Conservation (phyloP, 2,888 invertebrate genomes). For the Pollenia amentaria region DNA sequence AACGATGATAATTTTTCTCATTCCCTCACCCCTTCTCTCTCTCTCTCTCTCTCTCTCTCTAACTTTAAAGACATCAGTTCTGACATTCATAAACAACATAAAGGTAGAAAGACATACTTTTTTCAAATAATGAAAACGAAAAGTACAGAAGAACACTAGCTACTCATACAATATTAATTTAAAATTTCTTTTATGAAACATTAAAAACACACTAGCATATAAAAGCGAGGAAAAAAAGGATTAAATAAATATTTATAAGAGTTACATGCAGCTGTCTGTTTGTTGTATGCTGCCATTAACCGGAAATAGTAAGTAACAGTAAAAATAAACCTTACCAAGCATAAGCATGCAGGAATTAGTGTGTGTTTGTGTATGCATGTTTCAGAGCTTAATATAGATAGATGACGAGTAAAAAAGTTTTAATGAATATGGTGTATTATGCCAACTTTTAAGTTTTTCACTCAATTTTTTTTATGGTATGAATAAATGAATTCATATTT, state of each 20-base stretch:
- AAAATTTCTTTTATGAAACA: slow-evolving; percentile 42
- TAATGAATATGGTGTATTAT: background rate
- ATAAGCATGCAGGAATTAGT: background rate
- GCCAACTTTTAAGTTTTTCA: slow-evolving; percentile 10
- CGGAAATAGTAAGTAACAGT: slow-evolving; percentile 63
- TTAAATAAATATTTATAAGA: background rate
- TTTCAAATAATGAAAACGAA: slow-evolving; percentile 16
- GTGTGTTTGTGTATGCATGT: slow-evolving; percentile 26
- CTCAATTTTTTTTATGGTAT: background rate
- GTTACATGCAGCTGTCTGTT: background rate
- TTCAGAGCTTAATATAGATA: slow-evolving; percentile 4
- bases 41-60: background rate
- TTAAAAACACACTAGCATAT: slow-evolving; percentile 30
- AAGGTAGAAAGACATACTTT: slow-evolving; percentile 6
- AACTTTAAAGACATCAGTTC: slow-evolving; percentile 8
- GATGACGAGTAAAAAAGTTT: slow-evolving; percentile 45
- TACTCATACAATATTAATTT: slow-evolving; percentile 58
- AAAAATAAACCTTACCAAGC: slow-evolving; percentile 15
- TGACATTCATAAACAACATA: slow-evolving; percentile 40
- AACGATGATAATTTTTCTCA: background rate
- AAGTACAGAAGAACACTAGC: background rate
- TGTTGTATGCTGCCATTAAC: slow-evolving; percentile 44
- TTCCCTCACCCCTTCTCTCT: background rate
- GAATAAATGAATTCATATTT: slow-evolving; percentile 36
- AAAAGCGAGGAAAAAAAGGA: background rate